These are phyloP conservation scores for zebrafish (Danio rerio) DNA, from an alignment of 2,113 vertebrate genomes.

Conservation along the genomic window GRCz12tu NC_133180.1:27979501-27980000, in stretches of 20 bases:
- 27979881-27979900: too few relatives aligned
- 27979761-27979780: neutral
- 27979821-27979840: too few relatives aligned
- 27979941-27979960: too few relatives aligned
- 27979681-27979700: conserved; percentile 5
- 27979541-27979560: conserved; percentile 44
- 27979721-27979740: neutral
- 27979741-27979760: neutral
- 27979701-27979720: conserved; percentile 33
- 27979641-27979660: conserved; percentile 6
- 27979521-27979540: conserved; percentile 41
- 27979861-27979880: too few relatives aligned
- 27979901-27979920: too few relatives aligned
- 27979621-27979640: neutral
- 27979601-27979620: conserved; percentile 35
- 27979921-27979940: too few relatives aligned
- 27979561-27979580: conserved; percentile 30
- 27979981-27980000: too few relatives aligned
- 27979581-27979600: conserved; percentile 39
- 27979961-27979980: too few relatives aligned
- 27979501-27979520: conserved; percentile 59
- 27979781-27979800: neutral
- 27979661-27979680: conserved; percentile 20
- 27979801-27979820: neutral
- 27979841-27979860: too few relatives aligned